Evolutionary conservation across 2,888 invertebrate genomes (phyloP), one percentile per base, ranked within the genome.

Genomic region (Lithodes maja): DNA sequence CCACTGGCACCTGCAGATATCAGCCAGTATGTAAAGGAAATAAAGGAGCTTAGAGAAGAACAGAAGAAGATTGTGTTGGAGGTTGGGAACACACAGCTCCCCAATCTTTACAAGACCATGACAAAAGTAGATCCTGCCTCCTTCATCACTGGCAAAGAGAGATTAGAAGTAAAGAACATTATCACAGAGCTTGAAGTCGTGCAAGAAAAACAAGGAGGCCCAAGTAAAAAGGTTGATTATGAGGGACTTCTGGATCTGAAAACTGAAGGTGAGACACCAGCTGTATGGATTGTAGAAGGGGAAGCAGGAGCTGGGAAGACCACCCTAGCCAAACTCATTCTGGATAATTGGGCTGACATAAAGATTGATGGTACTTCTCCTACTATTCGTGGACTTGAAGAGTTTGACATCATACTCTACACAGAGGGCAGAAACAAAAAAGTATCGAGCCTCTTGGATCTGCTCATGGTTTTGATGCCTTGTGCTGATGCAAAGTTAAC

Each of bases 271-370:
- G 53, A 54, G 1, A 69, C 12, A 1, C 83, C 87, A 78, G 7
- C 68, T 53, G 49, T 87, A 7, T 53, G 54, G n/a, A n/a, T 87
- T 7, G 55, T 87, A 50, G 83, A 87, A 33, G 87, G 87, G 15
- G 83, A 79, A 17, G 83, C 83, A 17, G 87, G 87, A 53, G 83
- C 83, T 12, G 87, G 87, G 2, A 87, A 87, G 17, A 87, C 83
- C 68, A 87, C 87, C 49, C 69, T 87, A 5, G 33, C 74, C 49
- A 87, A 87, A 83, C 69, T 83, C 2, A 69, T 87, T 77, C 49
- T 87, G n/a, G 53, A 68, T 71, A 69, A 86, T 5, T 86, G 85
- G 85, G 68, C 17, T 2, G 55, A 15, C 3, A n/a, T 52, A 12
- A 52, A 61, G 50, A 15, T 52, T n/a, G 17, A 2, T 55, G 74